These are phyloP conservation scores for Myotis brandtii DNA, from an alignment of 2,113 vertebrate genomes.

Conservation along the genomic window DNA sequence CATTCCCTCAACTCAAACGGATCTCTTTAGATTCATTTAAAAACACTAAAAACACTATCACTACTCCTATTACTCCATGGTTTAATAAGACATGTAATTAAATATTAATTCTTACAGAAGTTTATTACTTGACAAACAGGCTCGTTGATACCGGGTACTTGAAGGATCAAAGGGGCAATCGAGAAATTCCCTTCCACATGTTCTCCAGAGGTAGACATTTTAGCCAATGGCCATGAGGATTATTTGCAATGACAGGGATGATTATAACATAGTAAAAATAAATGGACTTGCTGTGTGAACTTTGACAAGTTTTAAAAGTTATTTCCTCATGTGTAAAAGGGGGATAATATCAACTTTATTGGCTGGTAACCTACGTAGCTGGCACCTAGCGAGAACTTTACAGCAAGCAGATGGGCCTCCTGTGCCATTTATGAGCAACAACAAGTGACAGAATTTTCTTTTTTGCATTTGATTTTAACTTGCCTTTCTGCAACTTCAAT, in stretches of 20 bases:
- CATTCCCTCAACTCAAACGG: not conserved
- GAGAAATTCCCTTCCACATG: not conserved
- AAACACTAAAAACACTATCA: not conserved
- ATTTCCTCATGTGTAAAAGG: not conserved
- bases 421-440: not conserved
- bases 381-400: not conserved
- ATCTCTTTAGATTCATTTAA: constrained; percentile 42
- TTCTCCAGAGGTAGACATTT: not conserved
- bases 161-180: not conserved
- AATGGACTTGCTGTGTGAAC: not conserved
- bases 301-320: not conserved
- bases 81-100: not conserved
- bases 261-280: not conserved
- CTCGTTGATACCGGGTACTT: not conserved
- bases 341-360: not conserved
- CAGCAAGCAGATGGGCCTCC: not conserved
- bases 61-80: not conserved
- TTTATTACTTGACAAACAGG: constrained; percentile 3
- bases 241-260: not conserved
- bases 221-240: not conserved
- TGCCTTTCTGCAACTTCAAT: not conserved
- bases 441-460: not conserved
- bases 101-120: not conserved
- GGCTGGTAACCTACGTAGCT: not conserved
- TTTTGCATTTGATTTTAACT: constrained; percentile 32